Percentiles rank a stretch among this genome's conserved stretches.
Evolutionary conservation across 2,888 invertebrate species (phyloP).

Genomic region (Smittia aterrima): DNA sequence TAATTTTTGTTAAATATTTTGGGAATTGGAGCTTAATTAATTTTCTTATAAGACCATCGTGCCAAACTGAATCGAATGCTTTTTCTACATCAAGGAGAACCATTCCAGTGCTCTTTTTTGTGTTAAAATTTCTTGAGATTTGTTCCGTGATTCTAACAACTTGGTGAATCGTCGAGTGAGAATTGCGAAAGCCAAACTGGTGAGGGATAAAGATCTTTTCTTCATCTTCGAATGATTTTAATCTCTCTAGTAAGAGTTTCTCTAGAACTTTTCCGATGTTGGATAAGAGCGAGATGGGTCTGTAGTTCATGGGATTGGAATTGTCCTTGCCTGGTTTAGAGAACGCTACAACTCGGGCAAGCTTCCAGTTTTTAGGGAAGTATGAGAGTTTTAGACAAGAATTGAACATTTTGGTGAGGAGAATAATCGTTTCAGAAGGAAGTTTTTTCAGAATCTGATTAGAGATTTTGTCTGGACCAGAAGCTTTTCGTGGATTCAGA

Average conservation of each 20-base stretch:
- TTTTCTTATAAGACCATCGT: slow-evolving; percentile 46
- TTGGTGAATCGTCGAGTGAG: slow-evolving; percentile 47
- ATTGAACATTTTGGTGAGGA: too few relatives aligned
- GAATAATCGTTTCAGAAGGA: too few relatives aligned
- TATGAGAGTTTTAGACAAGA: too few relatives aligned
- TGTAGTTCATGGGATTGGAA: slow-evolving; percentile 43
- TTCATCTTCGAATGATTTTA: slow-evolving; percentile 41
- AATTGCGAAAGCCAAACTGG: slow-evolving; percentile 47
- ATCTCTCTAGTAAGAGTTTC: slow-evolving; percentile 42
- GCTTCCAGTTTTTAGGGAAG: slow-evolving; percentile 45
- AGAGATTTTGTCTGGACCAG: too few relatives aligned
- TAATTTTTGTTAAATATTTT: slow-evolving; percentile 43
- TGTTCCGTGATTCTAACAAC: slow-evolving; percentile 45
- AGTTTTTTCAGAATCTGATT: too few relatives aligned
- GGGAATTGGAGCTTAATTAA: slow-evolving; percentile 44
- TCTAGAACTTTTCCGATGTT: slow-evolving; percentile 45
- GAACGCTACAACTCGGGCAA: slow-evolving; percentile 44
- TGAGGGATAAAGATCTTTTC: slow-evolving; percentile 43
- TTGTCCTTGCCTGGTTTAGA: slow-evolving; percentile 45
- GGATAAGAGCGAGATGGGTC: slow-evolving; percentile 46
- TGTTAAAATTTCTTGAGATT: slow-evolving; percentile 45
- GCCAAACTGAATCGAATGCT: slow-evolving; percentile 49
- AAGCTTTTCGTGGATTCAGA: too few relatives aligned
- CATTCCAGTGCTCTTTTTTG: slow-evolving; percentile 45
- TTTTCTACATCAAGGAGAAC: slow-evolving; percentile 47